Percentiles rank a stretch among this genome's conserved stretches.
Evolutionary conservation across 2,797 vertebrate genomes (phyloP).

Genomic region (Botia almorhae): DNA sequence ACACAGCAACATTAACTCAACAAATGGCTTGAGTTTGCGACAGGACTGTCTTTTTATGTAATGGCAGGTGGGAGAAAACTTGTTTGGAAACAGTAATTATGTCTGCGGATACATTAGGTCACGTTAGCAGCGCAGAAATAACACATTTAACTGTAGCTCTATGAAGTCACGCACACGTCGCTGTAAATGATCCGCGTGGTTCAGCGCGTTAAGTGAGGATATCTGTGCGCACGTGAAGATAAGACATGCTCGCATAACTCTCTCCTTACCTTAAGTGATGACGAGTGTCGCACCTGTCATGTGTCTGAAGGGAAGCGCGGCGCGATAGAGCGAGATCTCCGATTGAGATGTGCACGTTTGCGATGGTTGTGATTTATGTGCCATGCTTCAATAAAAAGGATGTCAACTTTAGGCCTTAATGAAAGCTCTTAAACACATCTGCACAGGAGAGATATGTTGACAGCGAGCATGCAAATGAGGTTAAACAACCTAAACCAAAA

Average conservation of each 20-base stretch:
- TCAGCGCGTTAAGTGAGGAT: conserved; percentile 52
- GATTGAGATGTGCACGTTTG: conserved; percentile 80
- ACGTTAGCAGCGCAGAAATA: not conserved
- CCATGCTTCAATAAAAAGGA: conserved; percentile 73
- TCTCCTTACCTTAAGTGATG: conserved; percentile 77
- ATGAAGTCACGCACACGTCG: conserved; percentile 24
- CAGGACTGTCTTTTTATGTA: no score
- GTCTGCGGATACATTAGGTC: not conserved
- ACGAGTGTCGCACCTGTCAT: conserved; percentile 78
- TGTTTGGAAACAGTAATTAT: not conserved
- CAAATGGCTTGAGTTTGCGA: no score
- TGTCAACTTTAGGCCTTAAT: conserved; percentile 79
- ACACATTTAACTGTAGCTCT: conserved; percentile 18
- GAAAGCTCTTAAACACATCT: conserved; percentile 81
- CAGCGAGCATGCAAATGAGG: conserved; percentile 83
- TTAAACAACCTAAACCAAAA: conserved; percentile 80
- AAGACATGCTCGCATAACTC: conserved; percentile 76
- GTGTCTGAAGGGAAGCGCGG: conserved; percentile 77
- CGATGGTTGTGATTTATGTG: conserved; percentile 77
- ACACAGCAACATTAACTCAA: no score
- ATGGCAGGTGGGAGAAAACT: not conserved
- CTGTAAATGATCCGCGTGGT: conserved; percentile 55
- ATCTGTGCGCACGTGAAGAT: conserved; percentile 76
- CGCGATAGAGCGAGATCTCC: conserved; percentile 79
- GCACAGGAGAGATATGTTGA: conserved; percentile 77